These are phyloP conservation scores for Synanthedon formicaeformis DNA, from an alignment of 2,888 invertebrate genomes.

Conservation along the genomic window DNA sequence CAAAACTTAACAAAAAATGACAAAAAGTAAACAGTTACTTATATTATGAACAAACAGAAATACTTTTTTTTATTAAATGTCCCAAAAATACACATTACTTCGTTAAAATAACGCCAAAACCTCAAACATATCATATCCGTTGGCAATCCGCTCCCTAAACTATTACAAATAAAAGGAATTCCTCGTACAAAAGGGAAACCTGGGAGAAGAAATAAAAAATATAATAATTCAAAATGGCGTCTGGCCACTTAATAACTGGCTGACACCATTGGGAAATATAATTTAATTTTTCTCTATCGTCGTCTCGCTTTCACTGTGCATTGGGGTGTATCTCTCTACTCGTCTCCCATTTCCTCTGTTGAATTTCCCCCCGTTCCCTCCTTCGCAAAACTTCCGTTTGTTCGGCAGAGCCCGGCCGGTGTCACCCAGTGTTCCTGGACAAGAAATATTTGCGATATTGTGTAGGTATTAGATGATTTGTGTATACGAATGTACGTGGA, in stretches of 20 bases:
- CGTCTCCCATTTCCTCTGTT: constrained; percentile 42
- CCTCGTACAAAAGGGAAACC: constrained; percentile 57
- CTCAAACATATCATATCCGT: constrained; percentile 40
- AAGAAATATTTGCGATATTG: constrained; percentile 66
- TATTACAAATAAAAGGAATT: constrained; percentile 63
- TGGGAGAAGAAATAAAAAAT: constrained; percentile 59
- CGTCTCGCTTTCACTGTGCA: constrained; percentile 26
- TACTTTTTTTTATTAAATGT: too few relatives aligned
- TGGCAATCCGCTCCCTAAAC: constrained; percentile 50
- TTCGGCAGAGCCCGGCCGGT: constrained; percentile 30
- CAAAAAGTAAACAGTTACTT: too few relatives aligned
- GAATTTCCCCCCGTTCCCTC: constrained; percentile 24
- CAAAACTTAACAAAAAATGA: too few relatives aligned
- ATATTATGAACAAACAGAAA: too few relatives aligned
- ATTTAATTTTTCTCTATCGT: constrained; percentile 65
- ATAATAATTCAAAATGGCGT: constrained; percentile 71
- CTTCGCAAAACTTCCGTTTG: constrained; percentile 41
- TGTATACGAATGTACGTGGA: constrained; percentile 50
- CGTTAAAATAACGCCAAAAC: constrained; percentile 6
- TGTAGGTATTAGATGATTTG: constrained; percentile 58
- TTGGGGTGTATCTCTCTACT: constrained; percentile 26
- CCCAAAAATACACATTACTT: too few relatives aligned
- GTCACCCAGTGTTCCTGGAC: constrained; percentile 59
- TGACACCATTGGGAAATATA: constrained; percentile 72
- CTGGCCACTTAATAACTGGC: constrained; percentile 72